Percentiles rank a stretch among this genome's conserved stretches.
Evolutionary conservation across 2,113 vertebrate genomes (phyloP).

Genomic region (Tenrec ecaudatus): DNA sequence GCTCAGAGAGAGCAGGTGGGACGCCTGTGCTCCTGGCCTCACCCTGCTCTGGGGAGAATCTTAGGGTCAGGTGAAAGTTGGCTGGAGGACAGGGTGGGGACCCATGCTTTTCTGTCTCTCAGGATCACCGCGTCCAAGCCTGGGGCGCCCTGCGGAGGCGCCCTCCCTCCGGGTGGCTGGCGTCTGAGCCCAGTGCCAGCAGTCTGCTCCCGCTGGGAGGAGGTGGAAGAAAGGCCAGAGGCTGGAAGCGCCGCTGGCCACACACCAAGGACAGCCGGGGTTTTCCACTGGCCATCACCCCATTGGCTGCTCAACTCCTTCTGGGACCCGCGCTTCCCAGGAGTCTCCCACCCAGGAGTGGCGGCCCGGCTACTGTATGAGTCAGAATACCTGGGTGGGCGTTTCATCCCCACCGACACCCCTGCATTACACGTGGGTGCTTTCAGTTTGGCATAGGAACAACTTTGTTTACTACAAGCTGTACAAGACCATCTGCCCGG

Average conservation of each 20-base stretch:
- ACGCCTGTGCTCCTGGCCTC: too few species aligned
- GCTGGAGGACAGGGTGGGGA: not conserved
- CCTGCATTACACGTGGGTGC: too few species aligned
- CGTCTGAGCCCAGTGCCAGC: accelerated
- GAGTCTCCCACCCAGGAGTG: not conserved
- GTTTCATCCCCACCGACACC: not conserved
- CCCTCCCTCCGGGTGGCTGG: not conserved
- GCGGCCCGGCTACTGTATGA: not conserved
- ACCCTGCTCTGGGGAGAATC: too few species aligned
- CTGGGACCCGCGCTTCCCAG: not conserved
- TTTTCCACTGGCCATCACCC: not conserved
- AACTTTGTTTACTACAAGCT: too few species aligned
- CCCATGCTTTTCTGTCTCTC: too few species aligned
- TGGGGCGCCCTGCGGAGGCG: not conserved
- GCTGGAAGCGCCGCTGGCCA: accelerated
- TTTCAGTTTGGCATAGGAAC: not conserved
- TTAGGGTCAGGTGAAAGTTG: not conserved
- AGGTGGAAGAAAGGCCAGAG: accelerated
- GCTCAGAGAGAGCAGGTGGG: not conserved
- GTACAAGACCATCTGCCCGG: not conserved
- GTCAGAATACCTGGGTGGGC: not conserved
- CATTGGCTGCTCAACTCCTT: not conserved
- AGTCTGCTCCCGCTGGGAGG: too few species aligned
- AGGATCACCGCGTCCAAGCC: not conserved
- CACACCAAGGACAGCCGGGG: accelerated